phyloP scores from a whole-genome alignment of 2,113 vertebrate genomes.

The Maccullochella peelii region DNA sequence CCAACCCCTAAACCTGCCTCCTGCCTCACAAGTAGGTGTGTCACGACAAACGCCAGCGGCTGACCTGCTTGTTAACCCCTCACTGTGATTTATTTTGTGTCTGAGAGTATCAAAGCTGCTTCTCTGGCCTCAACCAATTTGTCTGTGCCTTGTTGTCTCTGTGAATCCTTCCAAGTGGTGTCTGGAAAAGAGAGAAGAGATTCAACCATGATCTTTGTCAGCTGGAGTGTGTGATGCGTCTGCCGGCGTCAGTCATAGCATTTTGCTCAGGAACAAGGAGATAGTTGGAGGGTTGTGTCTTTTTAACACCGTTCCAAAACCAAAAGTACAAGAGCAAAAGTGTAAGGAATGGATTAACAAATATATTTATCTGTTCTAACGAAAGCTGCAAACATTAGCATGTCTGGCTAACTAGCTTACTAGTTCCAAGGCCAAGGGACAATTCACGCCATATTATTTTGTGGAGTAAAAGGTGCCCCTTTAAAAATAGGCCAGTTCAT shows the following conservation, averaged over 20 bases:
- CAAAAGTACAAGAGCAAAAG: background rate
- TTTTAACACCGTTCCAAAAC: background rate
- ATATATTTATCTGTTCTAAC: background rate
- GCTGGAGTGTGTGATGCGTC: constrained; percentile 8
- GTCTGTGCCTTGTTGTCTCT: constrained; percentile 45
- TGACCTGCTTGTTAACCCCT: constrained; percentile 24
- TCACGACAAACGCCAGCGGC: constrained; percentile 5
- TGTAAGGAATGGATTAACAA: background rate
- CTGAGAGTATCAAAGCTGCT: constrained; percentile 1
- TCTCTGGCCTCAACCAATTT: constrained; percentile 29
- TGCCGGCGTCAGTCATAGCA: background rate
- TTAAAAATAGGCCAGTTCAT: background rate
- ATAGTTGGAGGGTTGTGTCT: background rate
- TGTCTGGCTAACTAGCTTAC: background rate
- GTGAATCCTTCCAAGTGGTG: constrained; percentile 26
- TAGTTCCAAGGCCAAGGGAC: background rate
- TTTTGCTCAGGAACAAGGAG: background rate
- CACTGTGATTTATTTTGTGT: constrained; percentile 43
- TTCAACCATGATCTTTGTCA: constrained; percentile 7
- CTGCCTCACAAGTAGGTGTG: constrained; percentile 26
- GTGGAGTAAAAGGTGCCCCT: no score
- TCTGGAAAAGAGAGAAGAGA: constrained; percentile 33
- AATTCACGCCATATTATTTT: background rate
- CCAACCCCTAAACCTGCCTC: background rate
- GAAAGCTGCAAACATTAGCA: background rate